Percentiles rank a stretch among this genome's conserved stretches.
phyloP scores from a whole-genome alignment of 2,888 invertebrate species.

The Catocala sponsa region DNA sequence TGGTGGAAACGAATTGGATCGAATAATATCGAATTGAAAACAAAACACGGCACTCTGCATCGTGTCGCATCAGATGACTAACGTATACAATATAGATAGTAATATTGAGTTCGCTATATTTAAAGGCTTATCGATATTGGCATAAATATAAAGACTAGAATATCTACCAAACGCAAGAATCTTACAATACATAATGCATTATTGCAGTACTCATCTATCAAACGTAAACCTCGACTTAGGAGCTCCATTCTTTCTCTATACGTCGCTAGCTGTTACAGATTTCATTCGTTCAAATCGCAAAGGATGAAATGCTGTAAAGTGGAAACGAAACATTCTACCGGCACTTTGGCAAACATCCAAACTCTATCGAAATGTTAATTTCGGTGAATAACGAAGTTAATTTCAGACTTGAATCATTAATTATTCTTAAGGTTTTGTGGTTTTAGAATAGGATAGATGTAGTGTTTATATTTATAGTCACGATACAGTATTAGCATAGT shows the following conservation, averaged over 20 bases:
- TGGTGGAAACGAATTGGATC: no score
- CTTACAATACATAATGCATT: not conserved
- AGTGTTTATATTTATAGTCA: not conserved
- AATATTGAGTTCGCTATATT: no score
- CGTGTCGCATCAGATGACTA: no score
- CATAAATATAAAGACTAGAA: not conserved
- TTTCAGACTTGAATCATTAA: conserved; percentile 18
- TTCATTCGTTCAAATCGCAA: conserved; percentile 50
- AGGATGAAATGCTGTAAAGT: conserved; percentile 35
- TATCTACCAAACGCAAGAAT: not conserved
- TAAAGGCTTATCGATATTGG: no score
- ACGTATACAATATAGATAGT: no score
- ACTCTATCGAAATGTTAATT: conserved; percentile 42
- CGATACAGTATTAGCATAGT: not conserved
- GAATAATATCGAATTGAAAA: no score
- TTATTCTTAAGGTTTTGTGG: conserved; percentile 12
- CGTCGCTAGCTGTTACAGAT: conserved; percentile 53
- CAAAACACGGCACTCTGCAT: no score
- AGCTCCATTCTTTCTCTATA: conserved; percentile 15
- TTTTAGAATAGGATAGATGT: not conserved
- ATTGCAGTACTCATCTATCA: conserved; percentile 29
- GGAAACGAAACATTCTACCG: conserved; percentile 16
- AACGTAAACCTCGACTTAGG: conserved; percentile 29
- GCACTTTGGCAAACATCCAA: conserved; percentile 43
- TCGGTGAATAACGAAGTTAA: conserved; percentile 21